Evolutionary conservation across 2,797 vertebrate species (phyloP).

Genomic region (Syngnathus acus): DNA sequence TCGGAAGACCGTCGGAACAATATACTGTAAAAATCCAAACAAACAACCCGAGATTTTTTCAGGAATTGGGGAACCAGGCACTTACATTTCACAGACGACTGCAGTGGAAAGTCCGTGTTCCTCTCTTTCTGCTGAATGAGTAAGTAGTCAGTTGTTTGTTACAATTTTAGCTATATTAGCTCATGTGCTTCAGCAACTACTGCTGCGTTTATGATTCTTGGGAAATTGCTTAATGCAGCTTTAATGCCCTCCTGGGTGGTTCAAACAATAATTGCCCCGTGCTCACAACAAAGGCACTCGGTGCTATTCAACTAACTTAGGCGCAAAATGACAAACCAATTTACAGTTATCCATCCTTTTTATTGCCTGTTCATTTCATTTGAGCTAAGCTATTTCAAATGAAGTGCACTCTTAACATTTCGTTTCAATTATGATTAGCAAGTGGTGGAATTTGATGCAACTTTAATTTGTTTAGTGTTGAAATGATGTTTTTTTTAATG

Average conservation of each 20-base stretch:
- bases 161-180: constrained; percentile 42
- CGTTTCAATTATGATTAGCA: constrained; percentile 24
- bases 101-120: constrained; percentile 52
- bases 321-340: constrained; percentile 7
- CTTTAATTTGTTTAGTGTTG: constrained; percentile 24
- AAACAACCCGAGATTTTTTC: constrained; percentile 52
- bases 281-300: constrained; percentile 24
- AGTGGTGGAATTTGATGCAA: constrained; percentile 21
- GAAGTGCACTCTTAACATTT: constrained; percentile 5
- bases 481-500: not conserved
- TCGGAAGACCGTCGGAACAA: constrained; percentile 37
- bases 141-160: constrained; percentile 64
- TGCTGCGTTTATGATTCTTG: constrained; percentile 15
- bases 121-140: constrained; percentile 64
- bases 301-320: constrained; percentile 1
- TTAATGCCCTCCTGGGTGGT: constrained; percentile 27
- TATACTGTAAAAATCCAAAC: constrained; percentile 34
- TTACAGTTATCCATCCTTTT: constrained; percentile 23
- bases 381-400: constrained; percentile 36
- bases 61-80: constrained; percentile 49
- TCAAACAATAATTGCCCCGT: constrained; percentile 20
- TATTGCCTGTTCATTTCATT: constrained; percentile 9
- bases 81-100: constrained; percentile 61
- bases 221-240: constrained; percentile 58
- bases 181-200: constrained; percentile 16